Percentiles rank a stretch among this genome's conserved stretches.
Evolutionary conservation across 2,113 vertebrate genomes (phyloP).

Genomic region (Phrynocephalus versicolor): DNA sequence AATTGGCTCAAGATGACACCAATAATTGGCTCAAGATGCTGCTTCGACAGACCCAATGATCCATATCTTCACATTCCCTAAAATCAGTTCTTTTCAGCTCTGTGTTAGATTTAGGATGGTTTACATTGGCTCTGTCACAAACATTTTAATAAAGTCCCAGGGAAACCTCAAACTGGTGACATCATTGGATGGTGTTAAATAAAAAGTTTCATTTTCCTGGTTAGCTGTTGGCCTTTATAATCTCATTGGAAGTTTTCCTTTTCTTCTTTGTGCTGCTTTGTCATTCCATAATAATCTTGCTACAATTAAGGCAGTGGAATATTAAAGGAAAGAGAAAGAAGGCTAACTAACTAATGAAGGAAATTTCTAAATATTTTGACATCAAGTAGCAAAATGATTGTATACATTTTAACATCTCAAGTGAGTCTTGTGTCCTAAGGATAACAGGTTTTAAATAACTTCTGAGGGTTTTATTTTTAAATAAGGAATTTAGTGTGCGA

Average conservation of each 20-base stretch:
- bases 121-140: slow-evolving; percentile 98
- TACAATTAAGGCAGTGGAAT: slow-evolving; percentile 67
- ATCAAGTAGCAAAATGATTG: slow-evolving; percentile 71
- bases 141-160: slow-evolving; percentile 94
- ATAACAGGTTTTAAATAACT: slow-evolving; percentile 36
- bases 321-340: slow-evolving; percentile 58
- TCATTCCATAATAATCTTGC: slow-evolving; percentile 68
- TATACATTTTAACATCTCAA: background rate
- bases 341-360: slow-evolving; percentile 59
- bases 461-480: slow-evolving; percentile 14
- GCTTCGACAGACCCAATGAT: slow-evolving; percentile 92
- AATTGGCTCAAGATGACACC: slow-evolving; percentile 99
- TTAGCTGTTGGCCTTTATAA: slow-evolving; percentile 74
- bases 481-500: slow-evolving; percentile 36
- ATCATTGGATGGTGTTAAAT: slow-evolving; percentile 88
- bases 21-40: slow-evolving; percentile 99
- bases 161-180: slow-evolving; percentile 92
- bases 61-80: slow-evolving; percentile 94
- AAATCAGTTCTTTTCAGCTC: slow-evolving; percentile 90
- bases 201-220: slow-evolving; percentile 77
- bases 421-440: slow-evolving; percentile 40
- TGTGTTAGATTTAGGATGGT: slow-evolving; percentile 96
- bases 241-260: slow-evolving; percentile 60
- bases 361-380: slow-evolving; percentile 72
- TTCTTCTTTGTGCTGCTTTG: slow-evolving; percentile 61